Base-by-base conservation (phyloP, 2,797 vertebrate species). In the Danionella dracula region DNA sequence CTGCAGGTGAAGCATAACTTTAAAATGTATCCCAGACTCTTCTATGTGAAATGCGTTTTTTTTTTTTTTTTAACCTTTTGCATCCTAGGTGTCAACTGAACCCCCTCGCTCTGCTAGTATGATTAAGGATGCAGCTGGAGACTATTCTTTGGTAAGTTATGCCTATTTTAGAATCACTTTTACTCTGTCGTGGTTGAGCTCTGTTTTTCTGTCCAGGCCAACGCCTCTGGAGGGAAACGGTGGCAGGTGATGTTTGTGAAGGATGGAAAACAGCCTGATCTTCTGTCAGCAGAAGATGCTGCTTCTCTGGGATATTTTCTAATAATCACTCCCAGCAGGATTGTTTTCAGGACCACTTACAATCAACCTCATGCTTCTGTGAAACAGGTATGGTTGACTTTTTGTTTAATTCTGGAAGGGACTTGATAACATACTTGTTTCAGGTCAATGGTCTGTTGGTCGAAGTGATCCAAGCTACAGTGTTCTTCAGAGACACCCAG, bases 401-500 rank as follows among this genome's bases (percentile, higher is more conserved):
- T n/a, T n/a, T n/a, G n/a, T n/a, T n/a, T n/a, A n/a, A n/a, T n/a
- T n/a, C n/a, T n/a, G n/a, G n/a, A n/a, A 6, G 23, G 23, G 6
- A 27, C 0, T 5, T 21, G 3, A 5, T 15, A 5, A 10, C n/a
- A 0, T 13, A 48, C 4, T 66, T 16, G 58, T 48, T 60, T 6
- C 63, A 90, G 89, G 56, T 83, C 19, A 76, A 71, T 45, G 76
- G 72, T 1, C 66, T 86, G 50, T 61, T 71, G 5, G 75, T 86
- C 9, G 84, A 89, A 67, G 68, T 77, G 27, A 61, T 89, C 38
- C 74, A 78, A 15, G 81, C 83, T 1, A 83, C 74, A 0, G 42
- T 89, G 32, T 85, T 90, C 80, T 90, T 89, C 62, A 88, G 82
- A 57, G 86, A 86, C 76, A 80, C 82, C 65, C 91, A 88, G 90